A percentile compares a stretch with the other conserved stretches of the same genome.
Conservation (phyloP, 2,888 invertebrate species). For the Oeneis ivallda region DNA sequence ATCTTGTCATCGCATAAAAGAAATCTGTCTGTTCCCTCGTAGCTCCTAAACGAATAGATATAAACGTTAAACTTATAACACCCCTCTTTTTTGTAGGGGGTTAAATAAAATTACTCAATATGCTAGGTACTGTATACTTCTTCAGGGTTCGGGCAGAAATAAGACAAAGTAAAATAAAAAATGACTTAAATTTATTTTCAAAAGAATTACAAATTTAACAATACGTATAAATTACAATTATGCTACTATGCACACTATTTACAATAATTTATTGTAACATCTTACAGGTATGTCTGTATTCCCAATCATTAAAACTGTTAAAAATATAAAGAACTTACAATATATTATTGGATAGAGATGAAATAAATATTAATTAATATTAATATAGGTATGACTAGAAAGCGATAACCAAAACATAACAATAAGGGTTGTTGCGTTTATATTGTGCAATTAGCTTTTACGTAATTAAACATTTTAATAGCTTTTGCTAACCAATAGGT, state of each 20-base stretch:
- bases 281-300: neutral
- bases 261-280: conserved; percentile 24
- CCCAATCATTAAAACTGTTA: neutral
- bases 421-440: too few relatives aligned
- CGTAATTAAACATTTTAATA: too few relatives aligned
- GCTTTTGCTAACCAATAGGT: too few relatives aligned
- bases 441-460: too few relatives aligned
- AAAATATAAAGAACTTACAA: neutral
- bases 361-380: too few relatives aligned
- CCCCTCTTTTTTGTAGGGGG: too few relatives aligned
- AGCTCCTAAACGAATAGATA: too few relatives aligned
- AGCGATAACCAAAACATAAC: too few relatives aligned
- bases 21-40: too few relatives aligned
- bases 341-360: neutral
- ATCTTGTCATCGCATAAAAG: too few relatives aligned
- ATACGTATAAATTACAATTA: conserved; percentile 37
- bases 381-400: too few relatives aligned
- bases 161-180: conserved; percentile 26
- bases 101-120: too few relatives aligned
- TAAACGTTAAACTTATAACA: neutral
- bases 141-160: conserved; percentile 7
- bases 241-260: conserved; percentile 35
- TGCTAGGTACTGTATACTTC: neutral
- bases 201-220: conserved; percentile 43
- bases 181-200: conserved; percentile 35